Percentiles rank a stretch among this genome's conserved stretches.
phyloP scores from a whole-genome alignment of 2,113 vertebrate genomes.

The Salvelinus namaycush region DNA sequence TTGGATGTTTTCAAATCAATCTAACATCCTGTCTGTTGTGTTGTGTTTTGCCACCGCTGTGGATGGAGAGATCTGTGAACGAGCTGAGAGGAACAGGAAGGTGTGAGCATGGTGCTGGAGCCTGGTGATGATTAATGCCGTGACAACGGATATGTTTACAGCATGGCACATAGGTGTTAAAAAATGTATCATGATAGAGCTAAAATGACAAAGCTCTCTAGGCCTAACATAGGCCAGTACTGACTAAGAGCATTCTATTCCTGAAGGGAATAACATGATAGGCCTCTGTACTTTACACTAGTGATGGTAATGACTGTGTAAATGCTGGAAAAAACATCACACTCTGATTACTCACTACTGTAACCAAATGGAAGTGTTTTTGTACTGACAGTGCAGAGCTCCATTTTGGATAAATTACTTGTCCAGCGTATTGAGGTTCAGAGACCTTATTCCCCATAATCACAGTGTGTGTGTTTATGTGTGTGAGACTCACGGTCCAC shows the following conservation, averaged over 20 bases:
- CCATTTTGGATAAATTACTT: neutral
- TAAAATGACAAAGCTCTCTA: constrained; percentile 14
- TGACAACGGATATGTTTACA: constrained; percentile 25
- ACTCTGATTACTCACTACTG: too few species aligned
- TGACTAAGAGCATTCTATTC: neutral
- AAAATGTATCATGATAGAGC: neutral
- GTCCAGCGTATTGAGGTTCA: neutral
- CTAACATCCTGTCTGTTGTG: neutral
- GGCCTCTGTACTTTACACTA: too few species aligned
- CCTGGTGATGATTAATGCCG: neutral
- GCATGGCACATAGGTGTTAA: constrained; percentile 33
- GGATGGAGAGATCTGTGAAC: too few species aligned
- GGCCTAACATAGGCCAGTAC: constrained; percentile 26
- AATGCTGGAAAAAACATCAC: too few species aligned
- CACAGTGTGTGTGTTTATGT: too few species aligned
- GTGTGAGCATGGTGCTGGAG: neutral
- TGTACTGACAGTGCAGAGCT: neutral
- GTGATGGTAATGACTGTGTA: too few species aligned
- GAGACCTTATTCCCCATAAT: neutral
- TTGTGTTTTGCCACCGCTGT: neutral
- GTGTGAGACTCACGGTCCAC: constrained; percentile 85
- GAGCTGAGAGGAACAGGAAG: too few species aligned
- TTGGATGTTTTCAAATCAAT: too few species aligned
- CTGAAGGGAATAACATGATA: too few species aligned
- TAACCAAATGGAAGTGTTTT: too few species aligned